Conservation (phyloP, 2,888 invertebrate species). For the Lucinisca nassula region DNA sequence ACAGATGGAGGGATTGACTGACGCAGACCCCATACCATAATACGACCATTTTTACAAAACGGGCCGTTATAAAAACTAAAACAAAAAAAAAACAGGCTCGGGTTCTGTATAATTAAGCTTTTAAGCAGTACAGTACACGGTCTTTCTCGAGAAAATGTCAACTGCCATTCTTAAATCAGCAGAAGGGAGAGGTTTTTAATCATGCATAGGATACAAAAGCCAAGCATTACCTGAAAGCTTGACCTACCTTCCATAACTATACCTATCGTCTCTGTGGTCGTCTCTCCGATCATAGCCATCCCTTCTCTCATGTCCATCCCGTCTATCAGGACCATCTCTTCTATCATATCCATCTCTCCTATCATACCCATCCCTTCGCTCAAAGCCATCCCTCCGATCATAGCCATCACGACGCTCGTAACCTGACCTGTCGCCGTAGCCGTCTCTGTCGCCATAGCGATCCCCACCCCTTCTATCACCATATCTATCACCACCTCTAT, state of each 20-base stretch:
- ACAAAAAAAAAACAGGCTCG: too few relatives aligned
- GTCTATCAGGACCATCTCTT: slow-evolving; percentile 56
- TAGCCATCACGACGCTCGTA: background rate
- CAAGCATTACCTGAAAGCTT: slow-evolving; percentile 12
- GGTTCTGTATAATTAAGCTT: too few relatives aligned
- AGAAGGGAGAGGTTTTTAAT: background rate
- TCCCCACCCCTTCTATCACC: slow-evolving; percentile 57
- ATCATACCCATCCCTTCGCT: background rate
- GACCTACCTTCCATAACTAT: slow-evolving; percentile 33
- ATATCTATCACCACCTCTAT: slow-evolving; percentile 45
- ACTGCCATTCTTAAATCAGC: too few relatives aligned
- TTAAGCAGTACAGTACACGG: too few relatives aligned
- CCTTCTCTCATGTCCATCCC: slow-evolving; percentile 37
- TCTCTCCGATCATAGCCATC: background rate
- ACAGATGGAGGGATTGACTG: too few relatives aligned
- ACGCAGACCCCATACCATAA: too few relatives aligned
- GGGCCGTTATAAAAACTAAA: background rate
- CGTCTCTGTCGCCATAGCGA: slow-evolving; percentile 65
- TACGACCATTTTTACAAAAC: too few relatives aligned
- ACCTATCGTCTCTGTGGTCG: slow-evolving; percentile 37
- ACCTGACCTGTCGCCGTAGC: slow-evolving; percentile 35
- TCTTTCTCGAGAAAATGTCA: too few relatives aligned
- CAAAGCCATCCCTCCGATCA: background rate
- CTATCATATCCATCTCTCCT: background rate
- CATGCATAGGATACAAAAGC: background rate